These are phyloP conservation scores for Epirrhoe alternata DNA, from an alignment of 2,888 invertebrate genomes.

Conservation along the genomic window DNA sequence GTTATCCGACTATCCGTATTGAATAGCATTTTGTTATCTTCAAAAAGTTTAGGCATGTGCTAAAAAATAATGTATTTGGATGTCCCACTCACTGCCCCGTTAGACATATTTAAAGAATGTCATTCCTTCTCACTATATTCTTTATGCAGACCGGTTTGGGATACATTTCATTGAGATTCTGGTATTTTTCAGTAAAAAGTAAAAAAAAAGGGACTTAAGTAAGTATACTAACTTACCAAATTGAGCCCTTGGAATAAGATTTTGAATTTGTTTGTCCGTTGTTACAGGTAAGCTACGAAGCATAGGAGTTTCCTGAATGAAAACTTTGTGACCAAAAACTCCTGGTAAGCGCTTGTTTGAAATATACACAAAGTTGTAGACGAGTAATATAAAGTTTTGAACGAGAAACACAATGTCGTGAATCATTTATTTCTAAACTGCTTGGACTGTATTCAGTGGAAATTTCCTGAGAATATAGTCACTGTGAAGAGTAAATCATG, in stretches of 20 bases:
- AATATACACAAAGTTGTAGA: slow-evolving; percentile 1
- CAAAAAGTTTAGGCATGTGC: too few species aligned
- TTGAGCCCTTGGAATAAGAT: background rate
- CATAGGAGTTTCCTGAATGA: background rate
- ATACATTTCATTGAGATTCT: too few species aligned
- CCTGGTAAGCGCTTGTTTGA: background rate
- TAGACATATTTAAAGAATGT: too few species aligned
- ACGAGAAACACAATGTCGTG: background rate
- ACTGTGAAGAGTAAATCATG: too few species aligned
- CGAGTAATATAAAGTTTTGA: background rate
- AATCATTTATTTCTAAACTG: background rate
- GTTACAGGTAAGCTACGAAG: slow-evolving; percentile 27
- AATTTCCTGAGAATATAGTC: background rate
- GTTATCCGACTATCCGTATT: background rate
- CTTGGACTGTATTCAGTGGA: background rate
- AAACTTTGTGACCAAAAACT: background rate
- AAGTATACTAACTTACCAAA: background rate
- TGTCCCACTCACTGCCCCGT: too few species aligned
- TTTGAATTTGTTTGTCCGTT: slow-evolving; percentile 2
- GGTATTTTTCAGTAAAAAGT: too few species aligned
- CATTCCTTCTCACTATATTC: too few species aligned
- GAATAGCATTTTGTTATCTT: background rate
- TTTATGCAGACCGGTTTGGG: too few species aligned
- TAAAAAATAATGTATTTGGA: too few species aligned
- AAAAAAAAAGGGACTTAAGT: too few species aligned